Percentiles rank a stretch among this genome's conserved stretches.
phyloP scores from a whole-genome alignment of 2,797 vertebrate genomes.

The Sphenodon punctatus region DNA sequence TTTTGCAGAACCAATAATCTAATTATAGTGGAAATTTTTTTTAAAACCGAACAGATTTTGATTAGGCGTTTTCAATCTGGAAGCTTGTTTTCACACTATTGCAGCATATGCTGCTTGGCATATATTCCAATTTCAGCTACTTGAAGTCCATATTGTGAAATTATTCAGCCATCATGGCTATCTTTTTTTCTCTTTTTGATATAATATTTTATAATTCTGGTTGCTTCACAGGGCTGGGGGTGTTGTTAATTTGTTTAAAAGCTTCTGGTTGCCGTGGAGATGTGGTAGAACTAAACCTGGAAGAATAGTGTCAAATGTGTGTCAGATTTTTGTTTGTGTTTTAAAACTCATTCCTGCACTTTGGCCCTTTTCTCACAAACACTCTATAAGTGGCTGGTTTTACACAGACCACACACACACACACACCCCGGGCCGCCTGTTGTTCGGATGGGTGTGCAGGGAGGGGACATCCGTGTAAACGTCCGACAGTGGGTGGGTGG shows the following conservation, averaged over 20 bases:
- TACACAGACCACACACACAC: too few species aligned
- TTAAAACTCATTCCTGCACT: too few species aligned
- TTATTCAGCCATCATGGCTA: conserved; percentile 20
- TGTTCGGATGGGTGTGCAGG: too few species aligned
- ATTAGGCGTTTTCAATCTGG: conserved; percentile 68
- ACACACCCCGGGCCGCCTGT: too few species aligned
- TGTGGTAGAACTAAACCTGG: background rate
- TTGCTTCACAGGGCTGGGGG: background rate
- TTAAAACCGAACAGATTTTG: conserved; percentile 63
- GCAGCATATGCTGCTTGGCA: conserved; percentile 47
- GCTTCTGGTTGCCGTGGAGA: background rate
- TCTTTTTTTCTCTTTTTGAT: background rate
- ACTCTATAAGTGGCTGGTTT: too few species aligned
- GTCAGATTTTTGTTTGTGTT: too few species aligned
- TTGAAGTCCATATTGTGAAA: background rate
- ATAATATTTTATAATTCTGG: background rate
- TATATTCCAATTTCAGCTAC: conserved; percentile 20
- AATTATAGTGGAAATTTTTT: conserved; percentile 7
- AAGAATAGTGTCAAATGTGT: background rate
- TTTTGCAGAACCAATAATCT: background rate
- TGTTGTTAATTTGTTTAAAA: background rate
- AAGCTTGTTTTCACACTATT: conserved; percentile 31
- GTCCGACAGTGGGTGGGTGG: too few species aligned
- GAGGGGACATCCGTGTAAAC: too few species aligned
- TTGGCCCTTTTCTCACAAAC: too few species aligned